Evolutionary conservation across 2,797 vertebrate species (phyloP).

Genomic region (Babyrousa celebensis): DNA sequence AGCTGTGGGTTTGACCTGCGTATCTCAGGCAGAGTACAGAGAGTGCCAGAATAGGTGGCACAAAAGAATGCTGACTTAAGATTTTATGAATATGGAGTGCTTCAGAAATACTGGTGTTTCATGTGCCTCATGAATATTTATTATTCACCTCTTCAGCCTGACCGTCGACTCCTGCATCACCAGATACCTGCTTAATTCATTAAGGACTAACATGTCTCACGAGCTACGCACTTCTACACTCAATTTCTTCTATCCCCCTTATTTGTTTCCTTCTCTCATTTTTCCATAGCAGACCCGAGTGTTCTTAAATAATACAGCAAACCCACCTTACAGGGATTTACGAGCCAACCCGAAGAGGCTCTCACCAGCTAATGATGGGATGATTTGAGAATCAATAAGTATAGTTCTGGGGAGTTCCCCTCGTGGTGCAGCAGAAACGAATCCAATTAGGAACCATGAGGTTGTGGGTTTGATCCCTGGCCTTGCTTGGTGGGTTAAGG

Average conservation of each 20-base stretch:
- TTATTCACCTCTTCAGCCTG: not conserved
- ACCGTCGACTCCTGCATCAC: not conserved
- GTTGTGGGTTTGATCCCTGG: no score
- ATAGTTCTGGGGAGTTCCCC: not conserved
- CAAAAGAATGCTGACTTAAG: not conserved
- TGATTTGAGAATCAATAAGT: conserved; percentile 4
- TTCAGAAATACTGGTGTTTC: not conserved
- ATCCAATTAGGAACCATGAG: no score
- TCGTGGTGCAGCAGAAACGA: no score
- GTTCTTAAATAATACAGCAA: not conserved
- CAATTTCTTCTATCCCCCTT: not conserved
- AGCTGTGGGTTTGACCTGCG: not conserved
- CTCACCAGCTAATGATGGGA: not conserved
- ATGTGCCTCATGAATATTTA: not conserved
- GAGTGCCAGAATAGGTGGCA: not conserved
- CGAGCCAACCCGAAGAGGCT: not conserved
- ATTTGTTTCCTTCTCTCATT: not conserved
- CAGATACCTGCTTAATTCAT: not conserved
- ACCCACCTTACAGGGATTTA: not conserved
- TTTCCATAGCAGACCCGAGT: not conserved
- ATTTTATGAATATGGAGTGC: not conserved
- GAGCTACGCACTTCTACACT: not conserved
- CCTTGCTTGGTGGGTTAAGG: no score
- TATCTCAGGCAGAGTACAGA: not conserved
- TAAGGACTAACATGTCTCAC: not conserved